A percentile compares a stretch with the other conserved stretches of the same genome.
phyloP scores from a whole-genome alignment of 23 tunicate species.

The Trididemnum clinides region DNA sequence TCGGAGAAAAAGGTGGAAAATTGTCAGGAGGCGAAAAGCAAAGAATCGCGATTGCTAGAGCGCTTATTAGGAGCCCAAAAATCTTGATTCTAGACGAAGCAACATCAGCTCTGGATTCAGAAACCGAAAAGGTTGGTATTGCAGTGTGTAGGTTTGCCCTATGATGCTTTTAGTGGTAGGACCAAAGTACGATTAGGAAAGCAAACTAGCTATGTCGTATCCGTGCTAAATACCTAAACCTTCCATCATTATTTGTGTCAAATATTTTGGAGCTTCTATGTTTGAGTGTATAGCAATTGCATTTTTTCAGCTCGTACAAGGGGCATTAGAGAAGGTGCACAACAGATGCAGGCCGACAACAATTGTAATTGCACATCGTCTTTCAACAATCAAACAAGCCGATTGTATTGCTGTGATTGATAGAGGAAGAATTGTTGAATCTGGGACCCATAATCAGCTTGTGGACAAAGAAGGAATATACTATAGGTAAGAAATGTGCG shows the following conservation, averaged over 20 bases:
- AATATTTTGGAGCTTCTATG: too few relatives aligned
- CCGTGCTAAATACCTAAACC: too few relatives aligned
- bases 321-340: slow-evolving; percentile 35
- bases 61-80: slow-evolving; percentile 52
- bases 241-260: too few relatives aligned
- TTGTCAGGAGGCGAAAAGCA: slow-evolving; percentile 66
- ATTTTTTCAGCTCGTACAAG: slow-evolving; percentile 60
- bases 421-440: slow-evolving; percentile 48
- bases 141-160: too few relatives aligned
- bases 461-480: slow-evolving; percentile 44
- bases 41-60: slow-evolving; percentile 66
- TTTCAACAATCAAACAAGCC: slow-evolving; percentile 57
- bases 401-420: slow-evolving; percentile 66
- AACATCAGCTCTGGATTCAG: slow-evolving; percentile 69
- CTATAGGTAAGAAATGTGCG: too few relatives aligned
- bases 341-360: slow-evolving; percentile 38
- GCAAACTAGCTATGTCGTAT: too few relatives aligned
- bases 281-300: too few relatives aligned
- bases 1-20: slow-evolving; percentile 57
- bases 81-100: slow-evolving; percentile 81
- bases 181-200: too few relatives aligned
- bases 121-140: slow-evolving; percentile 48
- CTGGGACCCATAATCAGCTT: slow-evolving; percentile 55
- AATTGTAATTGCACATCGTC: slow-evolving; percentile 64
- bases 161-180: too few relatives aligned